Percentiles rank a stretch among this genome's conserved stretches.
Conservation (phyloP, 1,140 invertebrate species). For the Meteorus sp. region DNA sequence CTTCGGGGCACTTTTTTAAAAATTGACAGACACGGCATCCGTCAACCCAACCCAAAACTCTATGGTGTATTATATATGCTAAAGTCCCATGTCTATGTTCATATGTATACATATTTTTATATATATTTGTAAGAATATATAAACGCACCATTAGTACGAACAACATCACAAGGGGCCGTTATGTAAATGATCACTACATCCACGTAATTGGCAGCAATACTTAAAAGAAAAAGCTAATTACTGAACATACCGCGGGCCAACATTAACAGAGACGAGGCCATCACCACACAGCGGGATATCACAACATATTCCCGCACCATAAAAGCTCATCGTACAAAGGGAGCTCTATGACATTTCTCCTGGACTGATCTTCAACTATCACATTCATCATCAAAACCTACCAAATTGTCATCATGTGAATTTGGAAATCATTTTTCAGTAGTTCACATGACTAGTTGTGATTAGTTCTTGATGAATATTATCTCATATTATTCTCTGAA, state of each 20-base stretch:
- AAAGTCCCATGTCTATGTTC: too few species aligned
- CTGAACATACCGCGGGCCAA: slow-evolving; percentile 38
- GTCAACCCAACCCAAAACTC: slow-evolving; percentile 22
- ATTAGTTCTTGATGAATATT: too few species aligned
- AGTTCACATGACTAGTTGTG: too few species aligned
- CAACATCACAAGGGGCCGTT: slow-evolving; percentile 41
- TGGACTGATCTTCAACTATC: too few species aligned
- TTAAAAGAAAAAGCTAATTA: slow-evolving; percentile 50
- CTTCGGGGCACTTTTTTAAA: slow-evolving; percentile 28
- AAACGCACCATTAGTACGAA: slow-evolving; percentile 32
- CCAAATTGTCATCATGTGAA: too few species aligned
- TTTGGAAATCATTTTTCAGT: too few species aligned
- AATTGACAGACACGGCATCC: slow-evolving; percentile 33
- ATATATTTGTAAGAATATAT: too few species aligned
- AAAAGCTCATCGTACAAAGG: neutral
- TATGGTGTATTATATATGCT: neutral
- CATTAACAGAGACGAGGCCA: slow-evolving; percentile 51
- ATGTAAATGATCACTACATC: slow-evolving; percentile 49
- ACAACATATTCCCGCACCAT: slow-evolving; percentile 38
- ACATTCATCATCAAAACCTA: too few species aligned
- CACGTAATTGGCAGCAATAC: slow-evolving; percentile 54
- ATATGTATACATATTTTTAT: too few species aligned
- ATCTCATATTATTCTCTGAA: too few species aligned
- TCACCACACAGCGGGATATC: slow-evolving; percentile 51
- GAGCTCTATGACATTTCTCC: too few species aligned